phyloP scores from a whole-genome alignment of 2,797 vertebrate species.

The Strix occidentalis region DNA sequence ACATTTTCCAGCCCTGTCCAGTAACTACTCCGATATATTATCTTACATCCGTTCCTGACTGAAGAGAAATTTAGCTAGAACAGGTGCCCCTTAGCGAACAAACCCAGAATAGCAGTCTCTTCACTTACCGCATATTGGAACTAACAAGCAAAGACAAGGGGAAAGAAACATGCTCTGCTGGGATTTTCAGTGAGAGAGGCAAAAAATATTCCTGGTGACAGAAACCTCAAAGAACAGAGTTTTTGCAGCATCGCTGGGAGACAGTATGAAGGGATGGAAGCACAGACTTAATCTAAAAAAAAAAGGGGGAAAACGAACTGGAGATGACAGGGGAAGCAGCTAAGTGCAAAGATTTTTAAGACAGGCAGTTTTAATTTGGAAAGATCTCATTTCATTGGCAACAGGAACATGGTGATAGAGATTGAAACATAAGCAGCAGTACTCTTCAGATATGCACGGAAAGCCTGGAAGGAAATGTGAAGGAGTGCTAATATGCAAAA shows the following conservation, averaged over 20 bases:
- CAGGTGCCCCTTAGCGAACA: constrained; percentile 60
- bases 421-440: neutral
- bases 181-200: neutral
- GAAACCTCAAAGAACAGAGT: neutral
- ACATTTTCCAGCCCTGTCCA: neutral
- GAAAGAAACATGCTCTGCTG: neutral
- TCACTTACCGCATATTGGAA: neutral
- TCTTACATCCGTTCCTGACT: neutral
- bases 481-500: neutral
- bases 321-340: neutral
- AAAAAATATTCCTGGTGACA: neutral
- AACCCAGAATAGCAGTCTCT: constrained; percentile 36
- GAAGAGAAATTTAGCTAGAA: neutral
- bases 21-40: neutral
- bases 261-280: neutral
- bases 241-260: neutral
- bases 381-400: neutral
- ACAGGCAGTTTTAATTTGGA: neutral
- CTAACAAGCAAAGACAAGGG: neutral
- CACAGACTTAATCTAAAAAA: neutral
- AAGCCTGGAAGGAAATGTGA: neutral
- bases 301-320: neutral
- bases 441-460: fast-evolving
- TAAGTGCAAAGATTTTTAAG: neutral
- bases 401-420: neutral